Evolutionary conservation across 2,113 vertebrate genomes (phyloP), one percentile per base, ranked within the genome.

Genomic region (Tamias sibiricus): DNA sequence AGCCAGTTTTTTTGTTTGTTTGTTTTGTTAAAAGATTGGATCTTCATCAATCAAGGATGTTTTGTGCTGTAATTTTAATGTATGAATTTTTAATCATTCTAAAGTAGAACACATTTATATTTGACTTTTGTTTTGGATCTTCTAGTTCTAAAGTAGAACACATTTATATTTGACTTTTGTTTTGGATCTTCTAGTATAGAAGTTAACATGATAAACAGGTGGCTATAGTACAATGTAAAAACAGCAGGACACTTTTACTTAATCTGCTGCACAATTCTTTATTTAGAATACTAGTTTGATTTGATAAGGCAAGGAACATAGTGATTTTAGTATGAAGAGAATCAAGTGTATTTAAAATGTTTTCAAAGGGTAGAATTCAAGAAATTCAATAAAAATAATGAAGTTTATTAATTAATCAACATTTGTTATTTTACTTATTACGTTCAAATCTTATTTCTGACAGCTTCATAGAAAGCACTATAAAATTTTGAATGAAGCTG

Each of bases 391-490:
- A 35, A 83, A 84, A 81, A 85, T 64, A 42, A 40, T 69, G 57
- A 82, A 80, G 54, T 64, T n/a, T 62, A 49, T 52, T 80, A 59
- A 77, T 72, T 93, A 92, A n/a, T 28, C 24, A 94, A n/a, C 49
- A 84, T 90, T 32, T 96, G 3, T 52, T 91, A 80, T 85, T 96
- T 94, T 96, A 90, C n/a, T 62, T 79, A 19, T 9, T 86, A 85
- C 59, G 93, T 96, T 79, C 13, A 92, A 92, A 83, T 54, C 94
- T 87, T 85, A 71, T 95, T 94, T 95, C 94, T 22, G 52, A 68
- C 22, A 87, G 16, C 30, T 92, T 77, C 30, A 49, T 71, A 35
- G 81, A 89, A 83, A 59, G 8, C 35, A 44, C 11, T 69, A 42
- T 68, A 77, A 79, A 92, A 71, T n/a, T 79, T 35, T 96, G 1